Evolutionary conservation across 2,113 vertebrate genomes (phyloP).

Genomic region (Etia nguti): DNA sequence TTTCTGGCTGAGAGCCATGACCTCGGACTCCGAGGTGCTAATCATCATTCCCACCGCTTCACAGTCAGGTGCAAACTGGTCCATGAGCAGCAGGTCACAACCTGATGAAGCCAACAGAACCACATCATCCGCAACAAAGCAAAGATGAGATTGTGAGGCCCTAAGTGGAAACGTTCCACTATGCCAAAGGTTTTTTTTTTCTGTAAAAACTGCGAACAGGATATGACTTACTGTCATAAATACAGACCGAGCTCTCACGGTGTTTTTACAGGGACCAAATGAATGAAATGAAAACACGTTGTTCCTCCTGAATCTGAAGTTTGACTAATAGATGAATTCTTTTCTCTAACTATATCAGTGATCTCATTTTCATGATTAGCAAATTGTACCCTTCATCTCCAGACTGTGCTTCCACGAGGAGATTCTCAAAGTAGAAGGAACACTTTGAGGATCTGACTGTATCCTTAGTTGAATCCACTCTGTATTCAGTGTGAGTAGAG

Average conservation of each 20-base stretch:
- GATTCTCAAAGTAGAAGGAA: not conserved
- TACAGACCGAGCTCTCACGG: not conserved
- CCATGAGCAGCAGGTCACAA: not conserved
- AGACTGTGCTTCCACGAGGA: not conserved
- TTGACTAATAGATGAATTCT: not conserved
- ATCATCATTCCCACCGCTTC: not conserved
- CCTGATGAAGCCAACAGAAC: not conserved
- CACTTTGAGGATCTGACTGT: not conserved
- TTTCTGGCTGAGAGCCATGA: not conserved
- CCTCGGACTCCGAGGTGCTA: not conserved
- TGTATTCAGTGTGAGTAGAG: not conserved
- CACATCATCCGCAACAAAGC: not conserved
- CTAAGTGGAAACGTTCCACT: not conserved
- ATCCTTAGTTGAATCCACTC: rapidly evolving
- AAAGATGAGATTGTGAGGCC: not conserved
- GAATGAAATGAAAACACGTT: not conserved
- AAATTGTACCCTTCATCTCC: not conserved
- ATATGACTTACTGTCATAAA: not conserved
- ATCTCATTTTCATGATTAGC: not conserved
- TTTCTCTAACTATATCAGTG: not conserved
- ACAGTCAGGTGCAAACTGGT: not conserved
- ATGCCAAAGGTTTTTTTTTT: not conserved
- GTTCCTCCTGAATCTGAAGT: not conserved
- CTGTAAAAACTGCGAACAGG: not conserved
- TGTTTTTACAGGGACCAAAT: not conserved